Conservation (phyloP, 2,113 vertebrate species). For the Gallinago jamesoni region DNA sequence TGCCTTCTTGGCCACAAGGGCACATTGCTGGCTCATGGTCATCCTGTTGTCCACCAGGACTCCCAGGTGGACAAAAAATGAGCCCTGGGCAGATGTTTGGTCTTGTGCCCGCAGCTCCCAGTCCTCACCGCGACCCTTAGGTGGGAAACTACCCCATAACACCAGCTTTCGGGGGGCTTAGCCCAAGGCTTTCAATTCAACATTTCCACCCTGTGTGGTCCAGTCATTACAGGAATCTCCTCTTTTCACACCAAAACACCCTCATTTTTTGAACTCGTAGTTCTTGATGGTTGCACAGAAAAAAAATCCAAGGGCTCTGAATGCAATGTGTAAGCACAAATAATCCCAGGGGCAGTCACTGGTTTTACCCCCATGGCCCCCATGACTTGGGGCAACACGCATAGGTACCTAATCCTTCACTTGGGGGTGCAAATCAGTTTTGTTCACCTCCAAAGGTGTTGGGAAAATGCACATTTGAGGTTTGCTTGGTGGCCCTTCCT, state of each 20-base stretch:
- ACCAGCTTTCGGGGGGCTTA: rapidly evolving
- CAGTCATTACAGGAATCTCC: rapidly evolving
- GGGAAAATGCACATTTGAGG: rapidly evolving
- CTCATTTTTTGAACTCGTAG: rapidly evolving
- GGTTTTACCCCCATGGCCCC: background rate
- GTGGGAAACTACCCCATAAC: rapidly evolving
- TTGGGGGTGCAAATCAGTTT: rapidly evolving
- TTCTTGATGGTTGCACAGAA: background rate
- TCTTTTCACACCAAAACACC: background rate
- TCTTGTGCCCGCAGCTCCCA: rapidly evolving
- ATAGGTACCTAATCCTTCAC: background rate
- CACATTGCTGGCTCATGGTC: too few relatives aligned
- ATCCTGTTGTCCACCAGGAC: too few relatives aligned
- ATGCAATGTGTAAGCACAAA: background rate
- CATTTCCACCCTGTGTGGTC: rapidly evolving
- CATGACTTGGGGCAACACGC: background rate
- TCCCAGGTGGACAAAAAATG: background rate
- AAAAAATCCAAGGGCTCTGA: background rate
- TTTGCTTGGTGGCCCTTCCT: background rate
- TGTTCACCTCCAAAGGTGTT: rapidly evolving
- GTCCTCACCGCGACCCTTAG: rapidly evolving
- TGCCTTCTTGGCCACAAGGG: too few relatives aligned
- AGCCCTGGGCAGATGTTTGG: rapidly evolving
- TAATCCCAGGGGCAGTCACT: background rate
- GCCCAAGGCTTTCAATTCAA: rapidly evolving